Evolutionary conservation across 1,140 invertebrate species (phyloP).

Genomic region (Ylistrum balloti): DNA sequence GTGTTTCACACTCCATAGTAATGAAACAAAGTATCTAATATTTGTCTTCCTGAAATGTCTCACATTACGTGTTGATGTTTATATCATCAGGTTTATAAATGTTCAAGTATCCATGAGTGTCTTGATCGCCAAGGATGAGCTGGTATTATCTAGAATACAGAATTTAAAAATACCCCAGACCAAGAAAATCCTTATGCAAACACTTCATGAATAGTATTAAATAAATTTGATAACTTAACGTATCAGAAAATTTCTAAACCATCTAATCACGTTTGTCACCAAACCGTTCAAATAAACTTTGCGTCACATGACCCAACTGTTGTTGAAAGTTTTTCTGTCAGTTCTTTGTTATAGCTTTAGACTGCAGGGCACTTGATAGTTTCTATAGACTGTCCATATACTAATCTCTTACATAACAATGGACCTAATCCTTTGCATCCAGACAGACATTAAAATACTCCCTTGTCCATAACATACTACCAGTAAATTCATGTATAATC

Average conservation of each 20-base stretch:
- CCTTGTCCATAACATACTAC: too few relatives aligned
- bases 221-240: constrained; percentile 30
- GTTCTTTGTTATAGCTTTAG: not conserved
- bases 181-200: not conserved
- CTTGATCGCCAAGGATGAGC: not conserved
- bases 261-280: not conserved
- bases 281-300: constrained; percentile 6
- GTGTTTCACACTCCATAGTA: not conserved
- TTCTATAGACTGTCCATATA: not conserved
- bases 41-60: not conserved
- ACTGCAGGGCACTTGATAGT: not conserved
- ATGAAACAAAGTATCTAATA: not conserved
- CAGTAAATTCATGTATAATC: too few relatives aligned
- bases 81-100: not conserved
- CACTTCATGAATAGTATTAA: not conserved
- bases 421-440: not conserved
- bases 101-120: not conserved
- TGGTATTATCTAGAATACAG: not conserved
- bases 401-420: not conserved
- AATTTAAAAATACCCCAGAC: not conserved
- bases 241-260: not conserved
- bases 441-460: too few relatives aligned
- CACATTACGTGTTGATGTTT: not conserved
- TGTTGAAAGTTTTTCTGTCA: not conserved
- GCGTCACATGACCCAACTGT: not conserved